These are phyloP conservation scores for Dermolepida albohirtum DNA, from an alignment of 2,888 invertebrate species.

Conservation along the genomic window DNA sequence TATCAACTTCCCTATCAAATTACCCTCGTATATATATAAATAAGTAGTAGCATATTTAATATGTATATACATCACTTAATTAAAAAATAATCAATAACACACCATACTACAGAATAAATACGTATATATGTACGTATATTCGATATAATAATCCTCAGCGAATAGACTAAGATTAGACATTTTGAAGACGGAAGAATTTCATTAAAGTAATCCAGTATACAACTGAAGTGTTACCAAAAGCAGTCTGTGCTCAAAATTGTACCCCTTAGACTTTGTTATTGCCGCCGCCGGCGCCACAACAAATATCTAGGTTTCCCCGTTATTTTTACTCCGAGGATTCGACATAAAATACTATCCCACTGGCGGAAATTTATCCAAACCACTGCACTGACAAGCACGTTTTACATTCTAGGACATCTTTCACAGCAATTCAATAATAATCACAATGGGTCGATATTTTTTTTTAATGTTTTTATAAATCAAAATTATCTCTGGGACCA, in stretches of 20 bases:
- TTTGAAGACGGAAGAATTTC: slow-evolving; percentile 38
- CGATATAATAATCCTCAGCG: no score
- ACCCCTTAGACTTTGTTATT: slow-evolving; percentile 38
- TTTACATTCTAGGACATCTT: slow-evolving; percentile 4
- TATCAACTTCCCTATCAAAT: no score
- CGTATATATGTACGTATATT: no score
- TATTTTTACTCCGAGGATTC: slow-evolving; percentile 29
- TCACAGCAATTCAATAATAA: slow-evolving; percentile 11
- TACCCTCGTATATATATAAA: no score
- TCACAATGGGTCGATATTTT: not conserved
- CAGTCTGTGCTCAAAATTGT: slow-evolving; percentile 29
- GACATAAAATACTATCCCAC: slow-evolving; percentile 14
- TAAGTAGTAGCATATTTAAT: no score
- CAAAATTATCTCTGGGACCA: not conserved
- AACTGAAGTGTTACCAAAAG: slow-evolving; percentile 17
- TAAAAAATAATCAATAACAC: no score
- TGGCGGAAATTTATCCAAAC: slow-evolving; percentile 1
- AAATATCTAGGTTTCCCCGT: slow-evolving; percentile 25
- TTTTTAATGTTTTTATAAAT: not conserved
- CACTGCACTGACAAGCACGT: slow-evolving; percentile 3
- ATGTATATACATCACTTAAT: no score
- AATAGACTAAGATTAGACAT: no score
- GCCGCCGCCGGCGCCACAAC: slow-evolving; percentile 40
- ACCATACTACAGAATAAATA: no score
- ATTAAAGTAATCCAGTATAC: slow-evolving; percentile 32